Base-by-base conservation (phyloP, 2,888 invertebrate species). In the Eupeodes luniger region DNA sequence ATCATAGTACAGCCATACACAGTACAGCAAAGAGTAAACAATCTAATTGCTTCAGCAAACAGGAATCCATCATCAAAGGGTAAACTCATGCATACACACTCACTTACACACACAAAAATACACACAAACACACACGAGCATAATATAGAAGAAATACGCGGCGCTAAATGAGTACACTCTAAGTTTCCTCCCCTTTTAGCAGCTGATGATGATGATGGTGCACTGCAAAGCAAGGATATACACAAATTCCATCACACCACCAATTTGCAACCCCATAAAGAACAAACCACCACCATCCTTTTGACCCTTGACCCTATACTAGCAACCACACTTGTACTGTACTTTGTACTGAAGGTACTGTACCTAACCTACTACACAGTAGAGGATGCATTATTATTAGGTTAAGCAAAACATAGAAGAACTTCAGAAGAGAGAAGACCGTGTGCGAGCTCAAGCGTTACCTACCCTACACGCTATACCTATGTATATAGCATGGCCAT, bases 1-100 rank as follows among this genome's bases (percentile, higher is more conserved):
- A 27, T 27, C 27, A 27, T 27, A 3, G 27, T 27, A 27, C 19
- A 19, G 19, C 19, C 2, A 19, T 27, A 51, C 36, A 81, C 64
- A 74, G 61, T 5, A 55, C 74, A 51, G 62, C 53, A 86, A 79
- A 75, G 69, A 67, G 81, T 70, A 88, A 85, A 85, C 88, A 85
- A 85, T 81, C 88, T 88, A 88, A 88, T 88, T 88, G 64, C 88
- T 75, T 78, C 44, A 27, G 78, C 75, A 88, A 88, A 85, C 75
- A 81, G 40, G 74, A 88, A 85, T 81, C 78, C 77, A 78, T 81
- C 88, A 85, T 88, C 85, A 85, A 87, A 87, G 84, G 87, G 62
- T 84, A 76, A 80, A 61, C 84, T 62, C 14, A 53, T 59, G 12
- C 19, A 47, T 11, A 7, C 16, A 27, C 27, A 27, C 27, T 27